Evolutionary conservation across 2,888 invertebrate genomes (phyloP), one percentile per base, ranked within the genome.

Genomic region (Catotricha subobsoleta): DNA sequence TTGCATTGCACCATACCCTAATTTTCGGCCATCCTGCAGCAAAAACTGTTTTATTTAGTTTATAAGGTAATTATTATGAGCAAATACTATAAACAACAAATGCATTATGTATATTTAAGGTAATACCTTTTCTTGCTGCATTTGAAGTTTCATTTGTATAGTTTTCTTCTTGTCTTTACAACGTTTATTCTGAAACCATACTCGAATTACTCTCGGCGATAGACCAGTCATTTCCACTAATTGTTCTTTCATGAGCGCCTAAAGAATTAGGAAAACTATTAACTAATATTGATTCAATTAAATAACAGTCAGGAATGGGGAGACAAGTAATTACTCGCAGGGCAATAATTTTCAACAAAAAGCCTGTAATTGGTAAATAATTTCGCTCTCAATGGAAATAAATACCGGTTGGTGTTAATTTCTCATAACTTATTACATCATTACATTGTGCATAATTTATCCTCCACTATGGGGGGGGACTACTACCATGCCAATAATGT

Each of bases 221-320:
- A 98, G 75, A 1, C 90, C 80, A 13, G 98, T 98, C 95, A 97
- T 94, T 67, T 98, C 97, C 31, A 95, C 95, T 47, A 98, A 74
- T 62, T 97, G 95, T 63, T 98, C 98, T 68, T 98, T 98, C 90
- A 95, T 92, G 46, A 97, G 74, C 30, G 98, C 97, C n/a, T n/a
- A n/a, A n/a, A n/a, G n/a, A n/a, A n/a, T n/a, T n/a, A n/a, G n/a
- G n/a, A n/a, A n/a, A n/a, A n/a, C n/a, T n/a, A n/a, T n/a, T n/a
- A n/a, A n/a, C n/a, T n/a, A n/a, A n/a, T n/a, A n/a, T n/a, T n/a
- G n/a, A n/a, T n/a, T n/a, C n/a, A n/a, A n/a, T n/a, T n/a, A n/a
- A n/a, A n/a, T n/a, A n/a, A n/a, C n/a, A n/a, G n/a, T n/a, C n/a
- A n/a, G n/a, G n/a, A n/a, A n/a, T n/a, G n/a, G n/a, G n/a, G n/a